Evolutionary conservation across 2,113 vertebrate genomes (phyloP).

Genomic region (Seriola dumerili): DNA sequence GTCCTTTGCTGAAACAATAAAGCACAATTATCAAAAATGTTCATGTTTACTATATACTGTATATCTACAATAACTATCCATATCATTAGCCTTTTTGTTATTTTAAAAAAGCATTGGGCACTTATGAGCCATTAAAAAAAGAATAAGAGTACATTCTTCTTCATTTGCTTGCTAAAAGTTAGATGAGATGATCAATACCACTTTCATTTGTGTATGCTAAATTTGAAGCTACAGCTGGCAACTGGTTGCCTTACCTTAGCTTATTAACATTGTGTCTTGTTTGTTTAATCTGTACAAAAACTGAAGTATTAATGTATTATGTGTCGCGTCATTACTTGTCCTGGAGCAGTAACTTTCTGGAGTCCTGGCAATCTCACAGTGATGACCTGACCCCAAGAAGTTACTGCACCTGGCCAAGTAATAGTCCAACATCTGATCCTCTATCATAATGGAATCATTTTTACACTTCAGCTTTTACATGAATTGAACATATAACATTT

Average conservation of each 20-base stretch:
- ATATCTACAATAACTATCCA: neutral
- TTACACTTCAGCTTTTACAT: neutral
- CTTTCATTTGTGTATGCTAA: neutral
- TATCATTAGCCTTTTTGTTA: neutral
- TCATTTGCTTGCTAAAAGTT: neutral
- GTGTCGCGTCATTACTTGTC: neutral
- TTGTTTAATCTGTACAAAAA: neutral
- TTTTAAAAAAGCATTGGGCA: neutral
- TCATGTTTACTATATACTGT: neutral
- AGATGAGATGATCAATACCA: neutral
- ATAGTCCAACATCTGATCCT: neutral
- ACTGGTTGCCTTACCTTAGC: neutral
- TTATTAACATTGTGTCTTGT: neutral
- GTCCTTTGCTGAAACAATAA: constrained; percentile 56
- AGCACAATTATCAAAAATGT: neutral
- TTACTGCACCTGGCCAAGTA: neutral
- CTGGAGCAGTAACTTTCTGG: neutral
- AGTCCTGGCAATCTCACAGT: neutral
- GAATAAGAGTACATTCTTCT: neutral
- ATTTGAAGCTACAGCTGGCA: neutral
- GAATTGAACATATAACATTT: neutral
- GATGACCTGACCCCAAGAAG: neutral
- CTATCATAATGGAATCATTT: neutral
- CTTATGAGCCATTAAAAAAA: neutral
- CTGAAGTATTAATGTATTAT: neutral